Base-by-base conservation (phyloP, 2,888 invertebrate genomes). In the Gibbula magus region DNA sequence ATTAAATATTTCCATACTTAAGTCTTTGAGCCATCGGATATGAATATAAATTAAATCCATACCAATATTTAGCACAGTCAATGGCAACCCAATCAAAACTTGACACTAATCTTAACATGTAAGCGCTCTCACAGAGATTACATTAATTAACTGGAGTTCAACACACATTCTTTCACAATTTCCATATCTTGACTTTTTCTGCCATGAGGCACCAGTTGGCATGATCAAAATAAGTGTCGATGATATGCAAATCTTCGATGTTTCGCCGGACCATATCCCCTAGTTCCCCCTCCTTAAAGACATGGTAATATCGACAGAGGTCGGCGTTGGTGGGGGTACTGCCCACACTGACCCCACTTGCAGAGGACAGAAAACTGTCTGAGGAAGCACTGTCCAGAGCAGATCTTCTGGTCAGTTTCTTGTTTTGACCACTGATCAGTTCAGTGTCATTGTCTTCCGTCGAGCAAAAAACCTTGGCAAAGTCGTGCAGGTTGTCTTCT, bases 181-280 rank as follows among this genome's bases (percentile, higher is more conserved):
- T 32, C n/a, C 32, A 20, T 67, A 29, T 70, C 73, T 77, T 81
- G 4, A 81, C 16, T 94, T 96, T 97, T 91, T 95, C 94, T 89
- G 97, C 95, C 86, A 96, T 94, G 51, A 96, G 95, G 94, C 98
- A 98, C 97, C 98, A 98, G 92, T 99, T 99, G 0, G 99, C 99
- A 93, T 98, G 96, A 93, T 99, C 99, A 90, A 98, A 98, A 92
- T 96, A 99, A 87, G 95, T 95, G 52, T 94, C 94, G 54, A 95
- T 91, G 20, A 98, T 93, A 74, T 91, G 88, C 35, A 96, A 84
- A 77, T 85, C 85, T 22, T 83, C 82, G n/a, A 92, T 77, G 77
- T 85, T 78, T 13, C 78, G 75, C 66, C 86, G 96, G 74, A 89
- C 86, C 53, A 98, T 93, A 1, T 82, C 92, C 86, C 85, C 96